phyloP scores from a whole-genome alignment of 1,140 invertebrate species.

The Belonocnema kinseyi region DNA sequence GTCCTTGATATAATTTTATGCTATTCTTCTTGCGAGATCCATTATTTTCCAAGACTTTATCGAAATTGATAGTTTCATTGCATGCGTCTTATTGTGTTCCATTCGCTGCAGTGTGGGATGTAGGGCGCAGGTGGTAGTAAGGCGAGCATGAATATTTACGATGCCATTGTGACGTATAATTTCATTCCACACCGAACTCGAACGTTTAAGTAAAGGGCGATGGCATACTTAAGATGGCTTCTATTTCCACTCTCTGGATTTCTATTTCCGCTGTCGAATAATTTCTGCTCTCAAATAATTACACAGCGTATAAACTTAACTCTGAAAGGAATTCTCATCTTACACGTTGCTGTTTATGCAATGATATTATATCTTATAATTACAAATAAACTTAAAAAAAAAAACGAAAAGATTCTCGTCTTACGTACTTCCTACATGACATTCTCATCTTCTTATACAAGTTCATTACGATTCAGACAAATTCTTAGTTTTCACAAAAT shows the following conservation, averaged over 20 bases:
- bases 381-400: background rate
- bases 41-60: constrained; percentile 50
- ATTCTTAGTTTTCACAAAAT: background rate
- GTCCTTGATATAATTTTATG: background rate
- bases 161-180: constrained; percentile 36
- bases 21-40: constrained; percentile 32
- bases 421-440: background rate
- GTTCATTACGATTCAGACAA: background rate
- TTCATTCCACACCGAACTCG: constrained; percentile 24
- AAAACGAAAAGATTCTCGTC: background rate
- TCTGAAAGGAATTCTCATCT: background rate
- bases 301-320: constrained; percentile 49
- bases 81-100: constrained; percentile 46
- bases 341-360: background rate
- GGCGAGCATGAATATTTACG: constrained; percentile 40
- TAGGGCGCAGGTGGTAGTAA: constrained; percentile 34
- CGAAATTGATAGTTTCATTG: constrained; percentile 52
- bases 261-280: constrained; percentile 45
- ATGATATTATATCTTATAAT: background rate
- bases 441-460: background rate
- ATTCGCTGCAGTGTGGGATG: constrained; percentile 36
- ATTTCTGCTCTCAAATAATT: constrained; percentile 50
- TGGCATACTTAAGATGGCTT: constrained; percentile 44
- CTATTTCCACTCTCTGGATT: constrained; percentile 45
- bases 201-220: constrained; percentile 35